Evolutionary conservation across 2,113 vertebrate species (phyloP).

Genomic region (Nycticryphes semicollaris): DNA sequence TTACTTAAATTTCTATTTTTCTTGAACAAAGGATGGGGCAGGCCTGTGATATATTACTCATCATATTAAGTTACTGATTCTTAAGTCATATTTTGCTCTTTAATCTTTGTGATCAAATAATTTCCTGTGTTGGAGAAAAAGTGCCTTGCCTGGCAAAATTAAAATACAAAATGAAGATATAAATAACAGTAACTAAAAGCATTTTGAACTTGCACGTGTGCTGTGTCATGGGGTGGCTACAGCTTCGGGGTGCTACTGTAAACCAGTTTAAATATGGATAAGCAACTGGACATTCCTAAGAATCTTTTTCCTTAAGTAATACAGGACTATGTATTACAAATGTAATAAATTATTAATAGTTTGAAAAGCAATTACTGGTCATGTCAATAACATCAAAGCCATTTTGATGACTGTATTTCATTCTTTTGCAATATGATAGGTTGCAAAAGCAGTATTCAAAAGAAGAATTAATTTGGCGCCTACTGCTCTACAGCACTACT

Average conservation of each 20-base stretch:
- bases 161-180: background rate
- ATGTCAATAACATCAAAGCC: background rate
- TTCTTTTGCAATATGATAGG: background rate
- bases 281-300: background rate
- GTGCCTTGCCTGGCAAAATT: background rate
- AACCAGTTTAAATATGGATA: background rate
- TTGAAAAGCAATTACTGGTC: background rate
- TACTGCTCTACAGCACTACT: background rate
- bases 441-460: background rate
- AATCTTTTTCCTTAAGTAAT: background rate
- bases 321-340: background rate
- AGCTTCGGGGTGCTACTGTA: background rate
- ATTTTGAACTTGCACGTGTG: background rate
- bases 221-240: background rate
- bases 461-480: background rate
- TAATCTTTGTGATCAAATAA: background rate
- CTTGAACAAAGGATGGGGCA: background rate
- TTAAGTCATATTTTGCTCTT: background rate
- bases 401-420: background rate
- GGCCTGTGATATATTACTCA: background rate
- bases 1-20: background rate
- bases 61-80: background rate
- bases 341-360: background rate
- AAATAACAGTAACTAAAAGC: background rate
- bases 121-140: background rate